Base-by-base conservation (phyloP, 2,888 invertebrate species). In the Pristionchus fissidentatus region DNA sequence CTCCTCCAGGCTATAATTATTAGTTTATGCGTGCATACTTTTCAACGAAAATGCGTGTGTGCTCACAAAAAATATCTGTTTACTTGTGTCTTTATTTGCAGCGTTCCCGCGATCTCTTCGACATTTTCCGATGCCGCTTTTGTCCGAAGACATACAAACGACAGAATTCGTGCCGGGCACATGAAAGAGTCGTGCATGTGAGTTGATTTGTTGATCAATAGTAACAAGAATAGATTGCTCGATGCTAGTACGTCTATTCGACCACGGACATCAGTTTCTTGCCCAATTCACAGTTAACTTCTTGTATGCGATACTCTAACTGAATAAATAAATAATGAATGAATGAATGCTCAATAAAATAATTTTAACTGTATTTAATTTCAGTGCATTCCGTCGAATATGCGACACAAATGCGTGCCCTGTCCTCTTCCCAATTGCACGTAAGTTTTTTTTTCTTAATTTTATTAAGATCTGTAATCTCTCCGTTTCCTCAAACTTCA, bases 161-260 rank as follows among this genome's bases (percentile, higher is more conserved):
- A 57, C 41, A 35, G 57, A 57, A 55, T 22, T 55, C 79, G n/a
- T 57, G 55, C 38, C 13, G 57, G n/a, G 79, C 79, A 4, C 79
- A 79, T 41, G 79, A 79, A 41, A 35, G 79, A 29, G 41, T 26
- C 13, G 57, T 79, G 3, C 79, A 79, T 41, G 79, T 79, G 15
- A 46, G 79, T 52, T n/a, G 8, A 22, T 43, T 43, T 1, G 15
- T 38, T 35, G 13, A 22, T 13, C 22, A 32, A 22, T 66, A 49
- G 49, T 49, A 19, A n/a, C n/a, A n/a, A n/a, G n/a, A n/a, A n/a
- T n/a, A n/a, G n/a, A n/a, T n/a, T n/a, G n/a, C n/a, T n/a, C n/a
- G n/a, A n/a, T n/a, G n/a, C n/a, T n/a, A n/a, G n/a, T n/a, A n/a
- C n/a, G n/a, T n/a, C n/a, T n/a, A n/a, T n/a, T n/a, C n/a, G n/a